Base-by-base conservation (phyloP, 2,113 vertebrate genomes). In the Girardinichthys multiradiatus region DNA sequence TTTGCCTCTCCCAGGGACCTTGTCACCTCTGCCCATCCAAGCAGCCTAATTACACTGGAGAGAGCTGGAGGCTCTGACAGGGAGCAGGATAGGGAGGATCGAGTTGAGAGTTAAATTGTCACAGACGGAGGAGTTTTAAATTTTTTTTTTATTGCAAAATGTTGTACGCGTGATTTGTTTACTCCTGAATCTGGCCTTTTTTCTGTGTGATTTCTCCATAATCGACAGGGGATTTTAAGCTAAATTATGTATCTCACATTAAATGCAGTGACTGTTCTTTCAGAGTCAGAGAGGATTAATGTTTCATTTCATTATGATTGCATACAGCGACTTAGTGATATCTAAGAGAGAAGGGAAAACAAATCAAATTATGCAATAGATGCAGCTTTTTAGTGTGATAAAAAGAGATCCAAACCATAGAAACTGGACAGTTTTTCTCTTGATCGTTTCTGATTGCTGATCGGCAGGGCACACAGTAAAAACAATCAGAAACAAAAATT, bases 21-120 rank as follows among this genome's bases (percentile, higher is more conserved):
- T 15, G n/a, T 84, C 86, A 87, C 87, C 87, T 90, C 73, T 77
- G 59, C 76, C 72, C 77, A 75, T 86, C 71, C 74, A 26, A 68
- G 70, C 48, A 67, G 63, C 76, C 81, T 89, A 86, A 91, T 91
- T 83, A 89, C 84, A 87, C 81, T 81, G 81, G 73, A 85, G 85
- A 79, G 71, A 74, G 82, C 82, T 81, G 60, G 80, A 82, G 84
- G 86, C 63, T 77, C 24, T 64, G 27, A 63, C 57, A 64, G 57
- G 14, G 70, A 69, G 57, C n/a, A 17, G 29, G 30, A 63, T 21
- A 76, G 63, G 59, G 62, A 77, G 60, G 37, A 51, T 5, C n/a
- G 39, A 64, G 15, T 60, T 15, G 62, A 72, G 72, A 68, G 65
- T 57, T 72, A 72, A 74, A 70, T 67, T 64, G 37, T 72, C 74